Base-by-base conservation (phyloP, 23 tunicate genomes). In the Ciona savignyi region DNA sequence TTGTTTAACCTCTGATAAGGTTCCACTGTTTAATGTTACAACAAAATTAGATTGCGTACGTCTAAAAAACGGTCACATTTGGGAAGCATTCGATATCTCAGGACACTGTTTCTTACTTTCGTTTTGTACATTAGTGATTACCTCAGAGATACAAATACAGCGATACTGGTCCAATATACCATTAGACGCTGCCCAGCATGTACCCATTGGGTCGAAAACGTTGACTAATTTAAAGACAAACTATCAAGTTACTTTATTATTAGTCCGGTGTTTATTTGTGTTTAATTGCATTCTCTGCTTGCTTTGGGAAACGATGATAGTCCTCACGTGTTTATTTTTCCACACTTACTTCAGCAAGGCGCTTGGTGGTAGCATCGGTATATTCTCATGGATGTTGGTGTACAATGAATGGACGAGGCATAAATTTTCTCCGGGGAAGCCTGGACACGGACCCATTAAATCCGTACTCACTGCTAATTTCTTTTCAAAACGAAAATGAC, bases 81-180 rank as follows among this genome's bases (percentile, higher is more conserved):
- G 97, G 97, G 63, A 60, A 51, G 86, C 75, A 22, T 85, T 84
- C 34, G 97, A 90, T 74, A 90, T 90, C 21, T 90, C 97, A 0
- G 97, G 97, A 26, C 97, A 90, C 67, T 81, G 72, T 32, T 90
- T 90, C 74, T 21, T 90, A 0, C 48, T 90, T 21, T 70, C 82
- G 0, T 84, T 24, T 60, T 72, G 70, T 2, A 34, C 80, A 33
- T 70, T 90, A 29, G n/a, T 90, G 23, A 84, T 84, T 15, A 76
- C 85, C 26, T 90, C 97, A 35, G 97, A 90, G 49, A 23, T 84
- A 1, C 82, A 74, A 63, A 63, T 90, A 68, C 82, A 83, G 9
- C 34, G 30, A 63, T 21, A 75, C 32, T 84, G 90, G 90, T 23
- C 30, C 48, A 62, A 64, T 24, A 79, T 84, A 20, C 72, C 79